These are phyloP conservation scores for Carterocephalus palaemon DNA, from an alignment of 2,888 invertebrate species.

Conservation along the genomic window DNA sequence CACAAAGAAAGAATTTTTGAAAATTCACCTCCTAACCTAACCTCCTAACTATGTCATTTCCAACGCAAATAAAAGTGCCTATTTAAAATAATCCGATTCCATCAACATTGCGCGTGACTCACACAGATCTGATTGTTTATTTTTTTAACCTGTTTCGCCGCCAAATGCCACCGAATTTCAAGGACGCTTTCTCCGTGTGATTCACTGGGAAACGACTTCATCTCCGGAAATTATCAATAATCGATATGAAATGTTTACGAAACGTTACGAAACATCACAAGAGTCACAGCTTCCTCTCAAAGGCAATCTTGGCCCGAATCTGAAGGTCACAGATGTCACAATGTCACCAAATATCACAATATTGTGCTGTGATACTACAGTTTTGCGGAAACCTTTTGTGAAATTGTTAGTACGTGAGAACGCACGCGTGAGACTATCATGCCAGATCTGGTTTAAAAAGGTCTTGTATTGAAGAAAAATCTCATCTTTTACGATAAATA, in stretches of 20 bases:
- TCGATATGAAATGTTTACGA: slow-evolving; percentile 23
- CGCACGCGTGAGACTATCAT: too few species aligned
- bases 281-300: slow-evolving; percentile 15
- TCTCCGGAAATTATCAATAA: slow-evolving; percentile 24
- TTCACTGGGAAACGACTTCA: slow-evolving; percentile 36
- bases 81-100: slow-evolving; percentile 25
- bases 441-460: too few species aligned
- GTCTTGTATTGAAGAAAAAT: too few species aligned
- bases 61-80: slow-evolving; percentile 1
- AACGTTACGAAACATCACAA: slow-evolving; percentile 35
- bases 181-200: slow-evolving; percentile 63
- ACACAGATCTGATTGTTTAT: slow-evolving; percentile 46
- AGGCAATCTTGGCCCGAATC: slow-evolving; percentile 12
- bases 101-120: slow-evolving; percentile 32
- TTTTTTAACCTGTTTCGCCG: slow-evolving; percentile 34
- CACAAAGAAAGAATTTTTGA: too few species aligned
- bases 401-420: slow-evolving; percentile 5
- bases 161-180: slow-evolving; percentile 43
- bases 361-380: background rate
- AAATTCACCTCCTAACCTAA: too few species aligned
- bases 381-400: background rate
- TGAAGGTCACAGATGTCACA: slow-evolving; percentile 16
- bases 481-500: too few species aligned
- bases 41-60: background rate
- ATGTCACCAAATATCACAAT: slow-evolving; percentile 3